Base-by-base conservation (phyloP, 2,888 invertebrate species). In the Cryptosula pallasiana region DNA sequence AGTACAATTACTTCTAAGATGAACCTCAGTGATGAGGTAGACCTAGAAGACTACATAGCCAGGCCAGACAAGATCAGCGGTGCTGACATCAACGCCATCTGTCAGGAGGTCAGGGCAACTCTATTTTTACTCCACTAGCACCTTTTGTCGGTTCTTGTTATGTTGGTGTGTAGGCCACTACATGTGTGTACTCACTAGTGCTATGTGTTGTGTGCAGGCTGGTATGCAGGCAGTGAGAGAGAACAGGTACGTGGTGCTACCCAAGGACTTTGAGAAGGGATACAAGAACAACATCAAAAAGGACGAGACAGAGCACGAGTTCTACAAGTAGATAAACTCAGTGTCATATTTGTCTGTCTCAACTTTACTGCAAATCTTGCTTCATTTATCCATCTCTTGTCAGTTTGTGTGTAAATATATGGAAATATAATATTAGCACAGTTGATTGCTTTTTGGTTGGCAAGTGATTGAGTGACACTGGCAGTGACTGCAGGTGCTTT, bases 221-320 rank as follows among this genome's bases (percentile, higher is more conserved):
- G 99, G 99, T 77, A 99, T 99, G 99, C 98, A 99, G 84, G 99
- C 99, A 1, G 98, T 99, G 0, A 88, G 99, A 73, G 99, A 99
- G 86, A 99, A 99, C 88, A 91, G 99, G 79, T 97, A 99, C 85
- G 96, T 99, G 78, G 98, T 99, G 1, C 88, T 99, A 72, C 93
- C 95, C 3, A 99, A 99, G 87, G 99, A 99, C 87, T 99, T 99
- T 81, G 99, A 99, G 84, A 99, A 99, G 85, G 99, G 97, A 54
- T 99, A 99, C 88, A 99, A 99, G 84, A 98, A 97, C 83, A 98
- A 98, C 83, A 96, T 96, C 82, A 98, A 98, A 87, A 99, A 99
- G 84, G 98, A 99, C 86, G 97, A 96, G 85, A 93, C 95, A 80
- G 98, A 99, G 88, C 97, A 98, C 82, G 99, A 99, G 85, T 99